Percentiles rank a stretch among this genome's conserved stretches.
phyloP scores from a whole-genome alignment of 2,113 vertebrate species.

The Natator depressus region DNA sequence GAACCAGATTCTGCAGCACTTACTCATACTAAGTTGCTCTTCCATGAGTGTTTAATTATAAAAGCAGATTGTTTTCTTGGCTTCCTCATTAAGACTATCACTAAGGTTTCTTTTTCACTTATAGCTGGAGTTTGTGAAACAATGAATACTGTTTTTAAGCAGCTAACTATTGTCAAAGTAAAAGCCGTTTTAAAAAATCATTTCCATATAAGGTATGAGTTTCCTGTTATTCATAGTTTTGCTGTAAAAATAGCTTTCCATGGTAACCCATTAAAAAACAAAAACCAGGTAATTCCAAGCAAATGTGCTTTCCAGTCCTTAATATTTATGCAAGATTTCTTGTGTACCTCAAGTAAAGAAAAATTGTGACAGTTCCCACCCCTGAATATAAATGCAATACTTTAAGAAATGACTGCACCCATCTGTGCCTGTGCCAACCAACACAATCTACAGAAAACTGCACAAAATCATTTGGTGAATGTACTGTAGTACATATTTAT shows the following conservation, averaged over 20 bases:
- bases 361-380: neutral
- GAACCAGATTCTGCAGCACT: fast-evolving
- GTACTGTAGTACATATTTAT: fast-evolving
- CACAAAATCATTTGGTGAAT: neutral
- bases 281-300: neutral
- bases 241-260: conserved; percentile 8
- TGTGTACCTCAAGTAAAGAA: neutral
- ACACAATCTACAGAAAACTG: neutral
- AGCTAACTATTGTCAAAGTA: neutral
- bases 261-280: neutral
- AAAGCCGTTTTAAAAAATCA: neutral
- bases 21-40: neutral
- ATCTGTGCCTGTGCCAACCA: neutral
- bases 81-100: neutral
- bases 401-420: neutral
- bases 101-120: neutral
- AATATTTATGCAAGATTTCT: neutral
- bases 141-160: neutral
- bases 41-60: conserved; percentile 15
- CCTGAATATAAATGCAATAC: neutral
- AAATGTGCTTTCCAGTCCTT: neutral
- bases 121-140: neutral
- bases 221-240: neutral
- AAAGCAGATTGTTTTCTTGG: neutral
- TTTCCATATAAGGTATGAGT: neutral